Conservation (phyloP, 2,113 vertebrate species). For the Falco punctatus region DNA sequence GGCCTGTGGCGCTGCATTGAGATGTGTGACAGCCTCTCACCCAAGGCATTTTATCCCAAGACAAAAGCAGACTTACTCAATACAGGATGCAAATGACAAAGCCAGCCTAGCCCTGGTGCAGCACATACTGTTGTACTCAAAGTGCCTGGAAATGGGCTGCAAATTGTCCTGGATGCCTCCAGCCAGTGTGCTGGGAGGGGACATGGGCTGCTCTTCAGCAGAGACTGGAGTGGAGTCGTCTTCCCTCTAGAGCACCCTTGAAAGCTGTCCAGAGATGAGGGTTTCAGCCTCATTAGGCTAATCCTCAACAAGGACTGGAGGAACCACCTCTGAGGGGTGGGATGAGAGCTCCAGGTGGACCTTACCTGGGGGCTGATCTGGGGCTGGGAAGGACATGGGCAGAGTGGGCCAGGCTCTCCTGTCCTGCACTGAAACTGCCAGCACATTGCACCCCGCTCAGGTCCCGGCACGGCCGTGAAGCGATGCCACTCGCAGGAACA, state of each 20-base stretch:
- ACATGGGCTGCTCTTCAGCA: neutral
- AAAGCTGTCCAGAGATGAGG: neutral
- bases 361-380: neutral
- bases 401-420: neutral
- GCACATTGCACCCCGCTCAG: neutral
- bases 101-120: neutral
- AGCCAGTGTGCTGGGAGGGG: neutral
- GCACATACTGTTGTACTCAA: neutral
- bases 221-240: neutral
- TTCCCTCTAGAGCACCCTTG: neutral
- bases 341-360: neutral
- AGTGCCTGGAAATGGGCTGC: neutral
- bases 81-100: conserved; percentile 40
- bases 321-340: neutral
- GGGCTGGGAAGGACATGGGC: neutral
- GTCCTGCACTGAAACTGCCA: neutral
- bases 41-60: conserved; percentile 22
- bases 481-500: accelerated
- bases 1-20: neutral
- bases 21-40: conserved; percentile 13
- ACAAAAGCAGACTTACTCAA: conserved; percentile 64
- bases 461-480: accelerated
- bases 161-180: neutral
- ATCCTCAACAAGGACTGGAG: neutral
- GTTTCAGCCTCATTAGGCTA: neutral